Conservation (phyloP, 2,888 invertebrate species). For the Leptogaster cylindrica region DNA sequence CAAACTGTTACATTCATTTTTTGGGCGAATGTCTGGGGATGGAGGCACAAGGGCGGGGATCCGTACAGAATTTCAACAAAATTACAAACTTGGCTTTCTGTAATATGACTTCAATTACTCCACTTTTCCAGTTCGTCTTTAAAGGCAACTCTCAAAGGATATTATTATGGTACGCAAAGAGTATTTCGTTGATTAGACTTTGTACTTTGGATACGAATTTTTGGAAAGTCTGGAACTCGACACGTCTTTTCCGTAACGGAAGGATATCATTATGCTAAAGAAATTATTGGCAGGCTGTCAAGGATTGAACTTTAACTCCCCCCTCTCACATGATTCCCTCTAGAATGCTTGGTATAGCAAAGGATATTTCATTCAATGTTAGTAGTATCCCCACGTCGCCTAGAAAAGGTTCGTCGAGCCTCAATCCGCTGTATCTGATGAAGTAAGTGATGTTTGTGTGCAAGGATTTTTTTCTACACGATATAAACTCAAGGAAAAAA, state of each 20-base stretch:
- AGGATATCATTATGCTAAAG: conserved; percentile 7
- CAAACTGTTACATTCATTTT: too few species aligned
- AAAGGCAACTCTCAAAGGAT: neutral
- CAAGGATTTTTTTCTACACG: too few species aligned
- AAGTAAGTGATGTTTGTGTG: neutral
- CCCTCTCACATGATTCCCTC: too few species aligned
- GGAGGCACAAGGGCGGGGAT: too few species aligned
- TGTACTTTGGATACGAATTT: neutral
- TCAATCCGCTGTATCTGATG: neutral
- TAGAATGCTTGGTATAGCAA: too few species aligned
- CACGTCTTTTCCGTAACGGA: conserved; percentile 6
- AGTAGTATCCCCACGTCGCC: neutral
- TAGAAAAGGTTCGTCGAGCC: neutral
- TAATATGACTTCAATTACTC: neutral
- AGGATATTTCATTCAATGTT: conserved; percentile 2
- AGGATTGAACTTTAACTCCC: neutral
- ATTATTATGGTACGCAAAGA: neutral
- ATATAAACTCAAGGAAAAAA: too few species aligned
- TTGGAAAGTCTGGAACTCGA: neutral
- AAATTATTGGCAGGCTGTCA: conserved; percentile 12
- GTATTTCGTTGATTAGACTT: conserved; percentile 2
- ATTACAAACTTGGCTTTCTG: neutral
- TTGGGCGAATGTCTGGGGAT: too few species aligned
- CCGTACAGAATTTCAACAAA: neutral
- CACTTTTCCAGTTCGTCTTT: conserved; percentile 2